Evolutionary conservation across 1,140 invertebrate genomes (phyloP).

Genomic region (Drosophila teissieri): DNA sequence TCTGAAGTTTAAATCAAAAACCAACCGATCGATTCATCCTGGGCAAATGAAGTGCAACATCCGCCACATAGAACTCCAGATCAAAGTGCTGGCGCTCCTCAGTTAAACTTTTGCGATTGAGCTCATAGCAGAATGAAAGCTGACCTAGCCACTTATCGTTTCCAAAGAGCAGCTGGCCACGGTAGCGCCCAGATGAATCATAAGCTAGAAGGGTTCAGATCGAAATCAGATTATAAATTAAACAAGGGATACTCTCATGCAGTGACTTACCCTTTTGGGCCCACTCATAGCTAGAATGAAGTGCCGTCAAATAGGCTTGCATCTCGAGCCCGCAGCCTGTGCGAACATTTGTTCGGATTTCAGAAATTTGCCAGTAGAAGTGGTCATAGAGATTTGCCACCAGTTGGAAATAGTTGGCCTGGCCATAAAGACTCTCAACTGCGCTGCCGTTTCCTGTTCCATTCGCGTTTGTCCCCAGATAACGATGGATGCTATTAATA

Average conservation of each 20-base stretch:
- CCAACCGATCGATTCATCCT: conserved; percentile 65
- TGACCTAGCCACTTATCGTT: conserved; percentile 94
- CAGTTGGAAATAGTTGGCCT: conserved; percentile 77
- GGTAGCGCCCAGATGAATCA: conserved; percentile 93
- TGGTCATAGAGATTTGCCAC: conserved; percentile 83
- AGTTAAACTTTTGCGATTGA: conserved; percentile 62
- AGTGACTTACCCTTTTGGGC: conserved; percentile 73
- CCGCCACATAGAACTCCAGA: conserved; percentile 72
- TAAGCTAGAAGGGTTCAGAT: conserved; percentile 86
- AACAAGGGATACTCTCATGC: fast-evolving
- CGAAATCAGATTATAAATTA: neutral
- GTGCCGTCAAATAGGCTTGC: conserved; percentile 76
- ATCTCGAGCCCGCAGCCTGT: conserved; percentile 75
- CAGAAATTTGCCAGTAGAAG: conserved; percentile 79
- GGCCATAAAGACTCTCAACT: conserved; percentile 64
- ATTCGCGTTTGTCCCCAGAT: conserved; percentile 43
- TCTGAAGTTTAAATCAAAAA: neutral
- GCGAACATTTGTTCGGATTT: conserved; percentile 71
- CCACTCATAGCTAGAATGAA: conserved; percentile 77
- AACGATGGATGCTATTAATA: conserved; percentile 73
- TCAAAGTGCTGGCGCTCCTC: conserved; percentile 78
- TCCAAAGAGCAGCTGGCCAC: conserved; percentile 91
- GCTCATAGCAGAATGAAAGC: conserved; percentile 72
- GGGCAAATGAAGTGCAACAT: conserved; percentile 58
- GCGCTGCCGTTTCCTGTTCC: conserved; percentile 43